Percentiles rank a stretch among this genome's conserved stretches.
Conservation (phyloP, 2,888 invertebrate genomes). For the Druceiella hillmani region DNA sequence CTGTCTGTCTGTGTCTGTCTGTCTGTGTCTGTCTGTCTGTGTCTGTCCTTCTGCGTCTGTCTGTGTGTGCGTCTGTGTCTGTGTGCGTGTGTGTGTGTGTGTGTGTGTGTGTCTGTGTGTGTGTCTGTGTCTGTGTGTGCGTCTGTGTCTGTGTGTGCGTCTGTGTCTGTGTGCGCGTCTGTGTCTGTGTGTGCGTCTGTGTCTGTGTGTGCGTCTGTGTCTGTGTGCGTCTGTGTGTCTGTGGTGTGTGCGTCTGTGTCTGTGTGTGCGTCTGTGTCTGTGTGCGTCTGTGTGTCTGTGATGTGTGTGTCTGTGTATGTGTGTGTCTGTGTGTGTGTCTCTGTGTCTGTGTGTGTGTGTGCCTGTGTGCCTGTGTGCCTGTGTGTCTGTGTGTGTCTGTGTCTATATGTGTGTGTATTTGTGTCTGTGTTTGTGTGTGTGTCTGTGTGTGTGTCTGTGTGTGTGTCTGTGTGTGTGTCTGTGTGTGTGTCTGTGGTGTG, state of each 20-base stretch:
- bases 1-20: conserved; percentile 1
- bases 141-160: neutral
- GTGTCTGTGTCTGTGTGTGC: neutral
- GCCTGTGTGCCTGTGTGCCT: no score
- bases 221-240: neutral
- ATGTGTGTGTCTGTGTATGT: no score
- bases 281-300: neutral
- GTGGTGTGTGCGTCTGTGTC: neutral
- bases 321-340: no score
- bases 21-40: conserved; percentile 1
- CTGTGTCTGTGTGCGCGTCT: neutral
- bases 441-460: no score
- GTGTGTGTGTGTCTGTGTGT: conserved; percentile 1
- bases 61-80: neutral
- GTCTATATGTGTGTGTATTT: no score
- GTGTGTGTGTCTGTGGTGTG: no score
- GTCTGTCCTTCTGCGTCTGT: neutral
- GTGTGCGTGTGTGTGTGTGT: neutral
- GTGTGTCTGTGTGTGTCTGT: no score
- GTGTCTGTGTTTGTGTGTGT: no score
- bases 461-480: no score
- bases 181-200: neutral
- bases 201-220: neutral
- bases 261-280: neutral
- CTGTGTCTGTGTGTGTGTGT: no score